Evolutionary conservation across 2,113 vertebrate species (phyloP).

Genomic region (Phylloscopus trochilus): DNA sequence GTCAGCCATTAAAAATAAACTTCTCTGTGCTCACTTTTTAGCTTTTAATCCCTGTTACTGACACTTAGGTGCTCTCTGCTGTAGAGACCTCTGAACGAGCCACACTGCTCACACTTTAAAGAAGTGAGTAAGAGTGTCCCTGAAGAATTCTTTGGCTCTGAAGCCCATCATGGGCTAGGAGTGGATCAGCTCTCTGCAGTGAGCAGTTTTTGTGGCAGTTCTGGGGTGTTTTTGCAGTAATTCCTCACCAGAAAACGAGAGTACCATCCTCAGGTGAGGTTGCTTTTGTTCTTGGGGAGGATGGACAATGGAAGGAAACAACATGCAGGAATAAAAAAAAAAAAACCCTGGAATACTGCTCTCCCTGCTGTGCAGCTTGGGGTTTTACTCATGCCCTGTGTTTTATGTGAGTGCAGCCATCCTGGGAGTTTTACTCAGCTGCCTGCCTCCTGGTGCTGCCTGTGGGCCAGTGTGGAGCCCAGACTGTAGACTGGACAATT

Average conservation of each 20-base stretch:
- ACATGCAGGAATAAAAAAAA: not conserved
- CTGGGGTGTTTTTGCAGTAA: not conserved
- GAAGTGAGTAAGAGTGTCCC: not conserved
- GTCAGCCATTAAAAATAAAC: not conserved
- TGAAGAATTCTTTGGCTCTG: not conserved
- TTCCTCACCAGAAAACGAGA: not conserved
- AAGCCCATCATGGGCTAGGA: not conserved
- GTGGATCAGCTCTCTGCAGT: not conserved
- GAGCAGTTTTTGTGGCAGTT: not conserved
- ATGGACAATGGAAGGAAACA: not conserved
- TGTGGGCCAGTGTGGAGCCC: not conserved
- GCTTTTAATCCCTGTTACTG: not conserved
- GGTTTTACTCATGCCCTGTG: fast-evolving
- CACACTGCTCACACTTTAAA: too few relatives aligned
- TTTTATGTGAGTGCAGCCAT: fast-evolving
- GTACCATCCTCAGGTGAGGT: not conserved
- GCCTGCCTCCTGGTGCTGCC: not conserved
- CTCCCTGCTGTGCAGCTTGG: not conserved
- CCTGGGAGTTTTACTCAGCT: fast-evolving
- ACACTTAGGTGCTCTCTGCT: not conserved
- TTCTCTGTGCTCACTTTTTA: not conserved
- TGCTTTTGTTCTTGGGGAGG: not conserved
- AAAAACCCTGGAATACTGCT: not conserved
- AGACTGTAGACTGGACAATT: fast-evolving
- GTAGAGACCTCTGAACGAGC: not conserved